Percentiles rank a stretch among this genome's conserved stretches.
These are phyloP conservation scores for Philaenus spumarius DNA, from an alignment of 1,140 invertebrate species.

Conservation along the genomic window DNA sequence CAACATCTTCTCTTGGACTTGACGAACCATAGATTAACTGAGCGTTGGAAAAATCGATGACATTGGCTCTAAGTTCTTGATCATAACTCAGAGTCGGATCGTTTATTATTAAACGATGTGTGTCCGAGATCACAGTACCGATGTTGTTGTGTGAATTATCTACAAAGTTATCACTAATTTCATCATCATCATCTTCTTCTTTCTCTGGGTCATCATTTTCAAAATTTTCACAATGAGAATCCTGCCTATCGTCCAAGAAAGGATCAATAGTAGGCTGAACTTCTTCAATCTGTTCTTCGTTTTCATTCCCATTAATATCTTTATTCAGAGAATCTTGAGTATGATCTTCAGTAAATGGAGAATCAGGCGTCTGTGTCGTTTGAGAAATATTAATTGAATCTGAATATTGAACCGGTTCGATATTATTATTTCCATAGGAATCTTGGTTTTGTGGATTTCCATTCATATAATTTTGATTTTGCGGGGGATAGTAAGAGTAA, in stretches of 20 bases:
- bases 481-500: constrained; percentile 1
- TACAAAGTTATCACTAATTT: constrained; percentile 6
- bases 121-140: constrained; percentile 17
- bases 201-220: neutral
- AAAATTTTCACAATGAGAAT: neutral
- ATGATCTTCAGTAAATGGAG: neutral
- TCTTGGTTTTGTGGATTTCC: neutral
- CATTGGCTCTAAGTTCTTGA: neutral
- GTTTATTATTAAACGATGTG: constrained; percentile 11
- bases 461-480: neutral
- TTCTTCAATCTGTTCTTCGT: neutral
- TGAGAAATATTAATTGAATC: neutral
- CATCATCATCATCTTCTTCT: neutral
- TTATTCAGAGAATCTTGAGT: neutral
- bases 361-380: constrained; percentile 7
- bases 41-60: neutral
- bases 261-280: neutral
- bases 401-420: neutral
- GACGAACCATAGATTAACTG: neutral
- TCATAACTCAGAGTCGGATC: constrained; percentile 3
- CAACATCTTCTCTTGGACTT: neutral
- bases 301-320: neutral
- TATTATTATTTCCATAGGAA: neutral
- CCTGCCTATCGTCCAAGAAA: neutral
- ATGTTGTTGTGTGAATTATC: constrained; percentile 4